phyloP scores from a whole-genome alignment of 2,888 invertebrate species.

The Acleris holmiana region DNA sequence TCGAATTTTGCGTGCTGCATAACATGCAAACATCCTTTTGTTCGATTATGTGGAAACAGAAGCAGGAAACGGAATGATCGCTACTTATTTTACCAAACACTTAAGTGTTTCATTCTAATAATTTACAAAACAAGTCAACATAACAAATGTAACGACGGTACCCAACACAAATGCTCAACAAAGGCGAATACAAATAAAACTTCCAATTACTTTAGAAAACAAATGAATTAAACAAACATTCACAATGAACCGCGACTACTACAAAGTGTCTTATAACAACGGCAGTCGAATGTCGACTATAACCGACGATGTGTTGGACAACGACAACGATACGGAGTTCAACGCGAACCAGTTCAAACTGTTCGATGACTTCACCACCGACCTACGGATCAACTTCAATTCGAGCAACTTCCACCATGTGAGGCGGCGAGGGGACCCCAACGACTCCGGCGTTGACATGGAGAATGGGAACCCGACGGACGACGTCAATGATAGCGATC shows the following conservation, averaged over 20 bases:
- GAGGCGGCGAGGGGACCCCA: conserved; percentile 64
- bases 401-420: conserved; percentile 64
- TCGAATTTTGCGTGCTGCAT: conserved; percentile 34
- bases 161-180: conserved; percentile 19
- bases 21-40: conserved; percentile 49
- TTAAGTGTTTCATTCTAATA: neutral
- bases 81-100: neutral
- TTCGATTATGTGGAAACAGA: conserved; percentile 10
- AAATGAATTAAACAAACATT: conserved; percentile 37
- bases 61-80: neutral
- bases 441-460: conserved; percentile 79
- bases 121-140: conserved; percentile 25
- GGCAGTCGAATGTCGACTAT: conserved; percentile 53
- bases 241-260: conserved; percentile 75
- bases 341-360: conserved; percentile 80
- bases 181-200: neutral
- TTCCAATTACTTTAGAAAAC: conserved; percentile 11
- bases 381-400: conserved; percentile 71
- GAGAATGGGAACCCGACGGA: conserved; percentile 76
- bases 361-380: conserved; percentile 78
- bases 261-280: conserved; percentile 69
- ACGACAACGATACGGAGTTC: conserved; percentile 78
- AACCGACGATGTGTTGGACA: conserved; percentile 69
- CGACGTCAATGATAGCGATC: conserved; percentile 68
- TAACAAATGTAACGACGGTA: conserved; percentile 32